Evolutionary conservation across 2,888 invertebrate species (phyloP), one percentile per base, ranked within the genome.

Genomic region (Steinernema carpocapsae): DNA sequence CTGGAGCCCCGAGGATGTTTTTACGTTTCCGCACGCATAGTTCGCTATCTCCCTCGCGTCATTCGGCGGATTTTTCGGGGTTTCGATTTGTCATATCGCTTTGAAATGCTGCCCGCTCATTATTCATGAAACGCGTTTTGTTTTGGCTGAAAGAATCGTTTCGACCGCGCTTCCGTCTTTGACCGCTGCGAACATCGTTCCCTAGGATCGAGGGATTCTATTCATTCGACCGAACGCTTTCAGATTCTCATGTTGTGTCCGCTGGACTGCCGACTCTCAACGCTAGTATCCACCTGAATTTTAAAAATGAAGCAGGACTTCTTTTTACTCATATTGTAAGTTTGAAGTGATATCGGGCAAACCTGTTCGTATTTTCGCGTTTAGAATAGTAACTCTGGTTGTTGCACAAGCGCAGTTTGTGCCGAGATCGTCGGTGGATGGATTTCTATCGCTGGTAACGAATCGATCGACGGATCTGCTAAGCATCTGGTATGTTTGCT

Each of bases 231-330:
- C 24, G 52, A 4, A 22, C 52, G 10, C 37, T 52, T 64, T 19
- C 64, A 64, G 64, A 32, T 32, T 64, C 52, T 52, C 22, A 52
- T 52, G 52, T 24, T 52, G 22, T n/a, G 19, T 24, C 24, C 12
- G 19, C 52, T 19, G 12, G 12, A 19, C 19, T 2, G 3, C 12
- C 52, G 52, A 52, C 22, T 1, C 24, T 22, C 22, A 52, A 12
- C 12, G 12, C 52, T n/a, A 2, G 2, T 24, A 12, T 52, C 52
- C 3, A 52, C 24, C 10, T 52, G 24, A 52, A 52, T 52, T 24
- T 48, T 3, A 14, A 24, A 2, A 19, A 52, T 52, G 52, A 29
- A 64, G 24, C 64, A 32, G 29, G 6, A 64, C 37, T 17, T 17
- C 10, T 12, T 64, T 12, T 22, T 19, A 12, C 4, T 24, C 22